Evolutionary conservation across 2,113 vertebrate genomes (phyloP), one percentile per base, ranked within the genome.

Genomic region (Phaethon lepturus): DNA sequence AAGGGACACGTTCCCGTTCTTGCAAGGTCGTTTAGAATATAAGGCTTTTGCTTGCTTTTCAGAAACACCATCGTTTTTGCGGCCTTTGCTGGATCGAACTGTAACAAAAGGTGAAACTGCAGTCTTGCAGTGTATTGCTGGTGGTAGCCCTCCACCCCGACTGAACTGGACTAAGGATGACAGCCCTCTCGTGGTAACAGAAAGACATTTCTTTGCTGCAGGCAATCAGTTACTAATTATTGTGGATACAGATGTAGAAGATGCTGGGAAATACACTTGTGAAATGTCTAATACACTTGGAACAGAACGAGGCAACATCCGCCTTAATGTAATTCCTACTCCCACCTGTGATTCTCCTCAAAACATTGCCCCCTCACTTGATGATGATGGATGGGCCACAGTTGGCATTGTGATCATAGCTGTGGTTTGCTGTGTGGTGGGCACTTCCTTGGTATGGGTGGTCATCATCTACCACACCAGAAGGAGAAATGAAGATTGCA

Each of bases 391-490:
- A 17, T 99, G 99, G 99, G 99, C 99, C 91, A 99, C 99, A 1
- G 99, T 99, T 96, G 99, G 99, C 33, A 99, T 99, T 6, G 99
- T 99, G 79, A 99, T 99, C 98, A 99, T 99, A 82, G 99, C 99
- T 0, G 99, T 99, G 97, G 99, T 99, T 67, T 99, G 99, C 98
- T 99, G 99, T 45, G 99, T 99, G 96, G 99, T 99, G 93, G 99
- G 99, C 92, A 99, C 99, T 13, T 99, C 99, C 4, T 98, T 99
- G 25, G 99, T 99, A 82, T 99, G 99, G 99, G 99, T 99, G 96
- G 98, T 99, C 97, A 99, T 99, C 97, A 99, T 99, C 83, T 99
- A 99, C 98, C 99, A 99, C 98, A 99, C 99, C 3, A 98, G 99
- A 72, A 98, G 99, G 62, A 99, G 99, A 75, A 99, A 98, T 7